A percentile compares a stretch with the other conserved stretches of the same genome.
These are phyloP conservation scores for Acropternis orthonyx DNA, from an alignment of 2,797 vertebrate species.

Conservation along the genomic window DNA sequence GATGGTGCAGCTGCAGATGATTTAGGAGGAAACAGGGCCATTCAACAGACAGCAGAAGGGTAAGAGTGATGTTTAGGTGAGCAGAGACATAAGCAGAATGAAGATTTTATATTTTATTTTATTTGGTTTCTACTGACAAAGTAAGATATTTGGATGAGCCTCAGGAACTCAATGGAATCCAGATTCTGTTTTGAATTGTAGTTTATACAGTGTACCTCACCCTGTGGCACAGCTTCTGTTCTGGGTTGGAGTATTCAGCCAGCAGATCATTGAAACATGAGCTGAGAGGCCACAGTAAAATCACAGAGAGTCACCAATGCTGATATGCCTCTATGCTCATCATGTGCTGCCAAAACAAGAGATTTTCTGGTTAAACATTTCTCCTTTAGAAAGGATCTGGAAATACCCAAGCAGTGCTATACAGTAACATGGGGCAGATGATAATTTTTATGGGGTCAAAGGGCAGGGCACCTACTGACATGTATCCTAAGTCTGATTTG, in stretches of 20 bases:
- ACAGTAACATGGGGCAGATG: not conserved
- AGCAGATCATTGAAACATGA: not conserved
- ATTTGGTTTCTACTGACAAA: not conserved
- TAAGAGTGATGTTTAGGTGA: not conserved
- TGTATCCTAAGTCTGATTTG: accelerated
- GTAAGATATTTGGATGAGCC: not conserved
- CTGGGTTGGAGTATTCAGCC: not conserved
- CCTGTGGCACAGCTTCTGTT: not conserved
- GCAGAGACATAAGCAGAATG: not conserved
- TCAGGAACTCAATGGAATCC: not conserved
- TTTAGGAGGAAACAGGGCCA: not conserved
- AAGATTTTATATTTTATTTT: not conserved
- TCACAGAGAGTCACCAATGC: not conserved
- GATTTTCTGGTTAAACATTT: not conserved
- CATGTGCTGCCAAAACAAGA: not conserved
- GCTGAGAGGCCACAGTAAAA: not conserved
- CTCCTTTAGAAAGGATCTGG: not conserved
- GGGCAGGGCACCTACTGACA: not conserved
- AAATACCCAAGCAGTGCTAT: not conserved
- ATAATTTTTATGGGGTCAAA: not conserved
- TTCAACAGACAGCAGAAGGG: not conserved
- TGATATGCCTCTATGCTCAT: not conserved
- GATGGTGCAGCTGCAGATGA: not conserved
- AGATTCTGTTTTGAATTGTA: not conserved
- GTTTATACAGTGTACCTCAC: not conserved